Evolutionary conservation across 2,888 invertebrate genomes (phyloP), one percentile per base, ranked within the genome.

Genomic region (Podotricha telesiphe): DNA sequence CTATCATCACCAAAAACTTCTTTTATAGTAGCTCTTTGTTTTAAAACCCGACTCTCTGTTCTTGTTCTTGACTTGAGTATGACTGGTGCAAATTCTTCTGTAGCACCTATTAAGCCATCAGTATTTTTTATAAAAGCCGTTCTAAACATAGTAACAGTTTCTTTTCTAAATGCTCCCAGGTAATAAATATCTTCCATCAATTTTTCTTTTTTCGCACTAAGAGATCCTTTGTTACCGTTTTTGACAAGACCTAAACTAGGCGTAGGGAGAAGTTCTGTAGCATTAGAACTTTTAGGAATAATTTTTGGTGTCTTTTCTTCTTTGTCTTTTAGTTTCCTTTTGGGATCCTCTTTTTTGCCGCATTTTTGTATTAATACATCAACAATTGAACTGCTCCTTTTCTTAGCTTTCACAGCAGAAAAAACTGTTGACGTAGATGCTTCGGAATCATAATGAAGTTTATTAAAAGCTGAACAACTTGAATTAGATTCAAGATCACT

Each of bases 1-100:
- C 97, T 93, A 79, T 97, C 97, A 73, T 92, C 92, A 0, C 97
- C 97, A 83, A 97, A 97, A 2, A 97, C 96, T 87, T 97, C 96
- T 76, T 96, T 95, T 53, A 97, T 96, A 3, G 96, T 96, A 51
- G 96, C 96, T 78, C 96, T 93, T 80, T 96, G 95, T 83, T 96
- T 96, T 42, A 91, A 77, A 55, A 95, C 94, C 78, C 96, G 93
- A 58, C 96, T 96, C 82, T 96, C 96, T 42, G 95, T 96, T 78
- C 96, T 93, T 19, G 96, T 96, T 78, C 96, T 93, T 56, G 96
- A 95, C 80, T 96, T 95, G 70, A 96, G 81, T 61, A 96, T 95
- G 42, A 96, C 94, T 0, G 96, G 95, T 40, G 95, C 94, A 79
- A 96, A 96, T 74, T 93, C 93, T 83, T 94, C 94, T 17, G 94